These are phyloP conservation scores for Eupeodes luniger DNA, from an alignment of 2,888 invertebrate genomes.

Conservation along the genomic window DNA sequence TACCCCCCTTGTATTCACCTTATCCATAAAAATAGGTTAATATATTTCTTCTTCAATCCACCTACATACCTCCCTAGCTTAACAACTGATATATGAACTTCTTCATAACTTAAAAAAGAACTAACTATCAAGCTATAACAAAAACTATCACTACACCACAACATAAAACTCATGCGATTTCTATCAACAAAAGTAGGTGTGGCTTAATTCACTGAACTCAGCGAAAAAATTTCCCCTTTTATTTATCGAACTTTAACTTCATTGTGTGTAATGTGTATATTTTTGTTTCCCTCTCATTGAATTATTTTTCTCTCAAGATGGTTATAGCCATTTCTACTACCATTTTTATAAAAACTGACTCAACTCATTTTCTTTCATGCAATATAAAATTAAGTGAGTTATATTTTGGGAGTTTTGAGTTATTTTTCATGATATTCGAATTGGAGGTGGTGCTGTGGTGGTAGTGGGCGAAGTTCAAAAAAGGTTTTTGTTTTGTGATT, in stretches of 20 bases:
- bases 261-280: neutral
- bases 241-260: constrained; percentile 18
- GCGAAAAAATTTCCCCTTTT: constrained; percentile 61
- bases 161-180: constrained; percentile 43
- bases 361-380: constrained; percentile 20
- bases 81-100: too few species aligned
- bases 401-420: neutral
- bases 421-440: neutral
- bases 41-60: too few species aligned
- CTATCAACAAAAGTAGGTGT: constrained; percentile 52
- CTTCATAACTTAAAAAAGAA: too few species aligned
- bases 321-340: constrained; percentile 32
- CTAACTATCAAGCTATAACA: neutral
- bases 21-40: too few species aligned
- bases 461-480: constrained; percentile 12
- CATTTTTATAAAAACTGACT: neutral
- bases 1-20: too few species aligned
- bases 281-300: constrained; percentile 30
- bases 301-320: neutral
- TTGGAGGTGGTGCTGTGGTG: neutral
- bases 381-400: neutral
- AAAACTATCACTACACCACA: neutral
- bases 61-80: too few species aligned
- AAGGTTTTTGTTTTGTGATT: neutral
- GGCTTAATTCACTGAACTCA: constrained; percentile 53